A percentile compares a stretch with the other conserved stretches of the same genome.
phyloP scores from a whole-genome alignment of 1,140 invertebrate genomes.

The Drosophila persimilis region DNA sequence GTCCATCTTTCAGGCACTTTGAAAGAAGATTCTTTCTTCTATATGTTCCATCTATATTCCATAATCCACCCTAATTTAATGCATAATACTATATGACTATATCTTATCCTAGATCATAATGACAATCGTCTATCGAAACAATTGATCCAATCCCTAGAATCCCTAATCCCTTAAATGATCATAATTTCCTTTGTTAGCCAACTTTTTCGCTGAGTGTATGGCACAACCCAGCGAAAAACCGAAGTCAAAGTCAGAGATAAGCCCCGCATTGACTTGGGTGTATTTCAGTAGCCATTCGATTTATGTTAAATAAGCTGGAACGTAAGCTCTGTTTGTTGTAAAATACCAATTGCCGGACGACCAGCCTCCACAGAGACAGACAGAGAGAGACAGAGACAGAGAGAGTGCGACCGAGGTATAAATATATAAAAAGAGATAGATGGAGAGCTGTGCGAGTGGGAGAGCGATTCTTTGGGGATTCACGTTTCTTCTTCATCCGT shows the following conservation, averaged over 20 bases:
- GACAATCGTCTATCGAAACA: no score
- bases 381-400: neutral
- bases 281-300: slow-evolving; percentile 80
- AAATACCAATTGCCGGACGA: slow-evolving; percentile 70
- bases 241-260: slow-evolving; percentile 47
- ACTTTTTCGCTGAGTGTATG: slow-evolving; percentile 24
- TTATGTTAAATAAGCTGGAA: slow-evolving; percentile 80
- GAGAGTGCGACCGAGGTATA: neutral
- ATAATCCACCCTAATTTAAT: no score
- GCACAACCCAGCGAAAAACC: slow-evolving; percentile 20
- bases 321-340: slow-evolving; percentile 74
- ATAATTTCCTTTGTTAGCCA: neutral
- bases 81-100: neutral
- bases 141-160: no score
- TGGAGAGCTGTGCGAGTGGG: slow-evolving; percentile 3
- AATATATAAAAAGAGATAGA: neutral
- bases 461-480: slow-evolving; percentile 48
- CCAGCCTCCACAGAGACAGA: neutral
- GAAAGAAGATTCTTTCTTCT: no score
- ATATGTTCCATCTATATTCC: no score
- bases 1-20: no score
- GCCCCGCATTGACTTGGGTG: slow-evolving; percentile 32
- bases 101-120: no score
- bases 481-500: slow-evolving; percentile 54
- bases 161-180: no score